Evolutionary conservation across 2,888 invertebrate genomes (phyloP).

Genomic region (Himalopsyche tibetana): DNA sequence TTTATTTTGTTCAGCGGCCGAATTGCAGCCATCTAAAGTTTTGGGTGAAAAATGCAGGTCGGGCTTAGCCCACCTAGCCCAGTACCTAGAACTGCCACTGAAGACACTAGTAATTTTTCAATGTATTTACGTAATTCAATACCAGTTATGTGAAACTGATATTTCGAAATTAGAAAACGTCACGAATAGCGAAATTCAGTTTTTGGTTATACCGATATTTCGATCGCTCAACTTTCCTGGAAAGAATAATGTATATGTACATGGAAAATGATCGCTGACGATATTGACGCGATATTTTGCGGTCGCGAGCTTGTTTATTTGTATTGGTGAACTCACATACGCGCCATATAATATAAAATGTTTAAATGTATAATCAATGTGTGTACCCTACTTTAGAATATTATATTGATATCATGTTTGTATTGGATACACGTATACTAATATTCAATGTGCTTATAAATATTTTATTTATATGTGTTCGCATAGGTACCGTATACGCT

Average conservation of each 20-base stretch:
- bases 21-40: too few species aligned
- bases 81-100: too few species aligned
- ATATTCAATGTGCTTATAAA: too few species aligned
- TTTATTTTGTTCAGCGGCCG: too few species aligned
- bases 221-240: not conserved
- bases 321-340: conserved; percentile 10
- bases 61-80: too few species aligned
- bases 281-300: conserved; percentile 53
- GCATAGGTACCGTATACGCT: not conserved
- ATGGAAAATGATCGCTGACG: conserved; percentile 59
- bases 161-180: too few species aligned
- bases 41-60: too few species aligned
- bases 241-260: conserved; percentile 36
- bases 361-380: conserved; percentile 26
- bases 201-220: too few species aligned
- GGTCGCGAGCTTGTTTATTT: conserved; percentile 30
- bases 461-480: conserved; percentile 4
- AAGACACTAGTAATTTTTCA: too few species aligned
- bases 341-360: conserved; percentile 12
- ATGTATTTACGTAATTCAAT: too few species aligned
- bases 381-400: not conserved
- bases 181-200: too few species aligned
- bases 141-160: too few species aligned
- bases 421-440: not conserved
- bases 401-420: not conserved